These are phyloP conservation scores for Benthochromis sp. DNA, from an alignment of 2,113 vertebrate genomes.

Conservation along the genomic window DNA sequence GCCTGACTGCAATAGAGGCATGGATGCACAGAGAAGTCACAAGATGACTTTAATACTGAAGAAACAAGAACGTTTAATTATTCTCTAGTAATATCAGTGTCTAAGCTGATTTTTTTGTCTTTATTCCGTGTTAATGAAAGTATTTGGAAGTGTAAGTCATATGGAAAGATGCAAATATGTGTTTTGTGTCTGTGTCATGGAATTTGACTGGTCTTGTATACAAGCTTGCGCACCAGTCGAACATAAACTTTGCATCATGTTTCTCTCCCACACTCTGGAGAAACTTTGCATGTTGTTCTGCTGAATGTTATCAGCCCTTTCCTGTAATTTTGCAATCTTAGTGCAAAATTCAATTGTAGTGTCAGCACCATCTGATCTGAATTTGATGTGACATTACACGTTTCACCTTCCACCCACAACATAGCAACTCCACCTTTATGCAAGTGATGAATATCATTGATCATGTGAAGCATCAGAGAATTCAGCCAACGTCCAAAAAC, in stretches of 20 bases:
- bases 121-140: not conserved
- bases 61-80: not conserved
- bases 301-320: not conserved
- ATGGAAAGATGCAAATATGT: not conserved
- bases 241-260: not conserved
- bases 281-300: not conserved
- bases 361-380: not conserved
- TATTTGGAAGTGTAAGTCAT: not conserved
- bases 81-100: not conserved
- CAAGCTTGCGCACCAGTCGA: not conserved
- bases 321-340: not conserved
- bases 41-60: not conserved
- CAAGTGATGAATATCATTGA: not conserved
- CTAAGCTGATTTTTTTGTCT: not conserved
- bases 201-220: not conserved
- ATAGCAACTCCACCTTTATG: not conserved
- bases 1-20: not conserved
- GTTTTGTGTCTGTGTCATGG: not conserved
- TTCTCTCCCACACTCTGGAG: not conserved
- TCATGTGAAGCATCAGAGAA: not conserved
- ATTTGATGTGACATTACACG: not conserved
- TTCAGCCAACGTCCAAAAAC: not conserved
- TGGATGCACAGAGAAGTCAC: fast-evolving
- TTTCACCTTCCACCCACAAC: not conserved
- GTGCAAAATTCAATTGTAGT: not conserved